A percentile compares a stretch with the other conserved stretches of the same genome.
phyloP scores from a whole-genome alignment of 2,113 vertebrate species.

The Pluvianellus socialis region DNA sequence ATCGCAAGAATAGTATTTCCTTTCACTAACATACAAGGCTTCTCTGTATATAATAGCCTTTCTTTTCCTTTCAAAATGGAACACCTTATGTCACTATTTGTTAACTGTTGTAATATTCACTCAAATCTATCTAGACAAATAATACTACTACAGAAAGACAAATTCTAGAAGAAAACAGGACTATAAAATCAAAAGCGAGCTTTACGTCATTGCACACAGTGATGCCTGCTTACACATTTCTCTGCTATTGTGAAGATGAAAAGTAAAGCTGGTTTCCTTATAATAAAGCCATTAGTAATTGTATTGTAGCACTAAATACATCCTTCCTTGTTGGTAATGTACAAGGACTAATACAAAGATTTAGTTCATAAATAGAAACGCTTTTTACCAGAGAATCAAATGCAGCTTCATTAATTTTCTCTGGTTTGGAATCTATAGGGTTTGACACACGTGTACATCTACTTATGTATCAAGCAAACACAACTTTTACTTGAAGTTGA shows the following conservation, averaged over 20 bases:
- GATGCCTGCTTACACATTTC: slow-evolving; percentile 11
- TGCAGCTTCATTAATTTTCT: neutral
- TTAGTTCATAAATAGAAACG: slow-evolving; percentile 19
- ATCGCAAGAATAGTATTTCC: neutral
- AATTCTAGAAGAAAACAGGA: neutral
- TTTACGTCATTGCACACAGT: slow-evolving; percentile 17
- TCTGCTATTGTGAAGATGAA: slow-evolving; percentile 31
- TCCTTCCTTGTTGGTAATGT: neutral
- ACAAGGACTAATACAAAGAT: neutral
- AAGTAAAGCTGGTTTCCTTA: slow-evolving; percentile 46
- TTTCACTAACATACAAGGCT: neutral
- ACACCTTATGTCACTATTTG: neutral
- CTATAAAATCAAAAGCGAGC: slow-evolving; percentile 44
- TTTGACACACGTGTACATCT: neutral
- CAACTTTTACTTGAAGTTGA: neutral
- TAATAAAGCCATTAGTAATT: slow-evolving; percentile 24
- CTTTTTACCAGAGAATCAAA: neutral
- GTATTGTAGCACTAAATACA: slow-evolving; percentile 46
- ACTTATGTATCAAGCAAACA: neutral
- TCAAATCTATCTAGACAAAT: no score
- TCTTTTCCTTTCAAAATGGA: slow-evolving; percentile 5
- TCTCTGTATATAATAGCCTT: neutral
- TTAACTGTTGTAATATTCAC: no score
- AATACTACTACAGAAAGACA: no score
- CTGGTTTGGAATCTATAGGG: neutral